A percentile compares a stretch with the other conserved stretches of the same genome.
Evolutionary conservation across 2,888 invertebrate species (phyloP).

Genomic region (Odontothrips loti): DNA sequence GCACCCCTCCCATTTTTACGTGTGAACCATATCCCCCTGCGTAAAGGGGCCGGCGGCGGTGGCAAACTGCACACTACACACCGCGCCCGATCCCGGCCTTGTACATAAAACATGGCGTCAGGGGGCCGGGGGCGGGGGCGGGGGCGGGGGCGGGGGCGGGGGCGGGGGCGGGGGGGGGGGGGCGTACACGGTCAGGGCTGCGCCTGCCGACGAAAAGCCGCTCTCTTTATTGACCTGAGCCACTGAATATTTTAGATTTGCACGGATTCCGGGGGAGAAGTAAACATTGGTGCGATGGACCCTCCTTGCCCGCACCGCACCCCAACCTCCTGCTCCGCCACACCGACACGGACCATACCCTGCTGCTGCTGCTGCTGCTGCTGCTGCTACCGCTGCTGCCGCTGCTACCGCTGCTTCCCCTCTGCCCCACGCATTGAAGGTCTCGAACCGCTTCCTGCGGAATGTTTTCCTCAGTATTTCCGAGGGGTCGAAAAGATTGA

Average conservation of each 20-base stretch:
- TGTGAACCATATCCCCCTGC: background rate
- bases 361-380: no score
- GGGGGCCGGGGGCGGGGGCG: background rate
- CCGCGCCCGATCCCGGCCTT: background rate
- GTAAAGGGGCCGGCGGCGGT: background rate
- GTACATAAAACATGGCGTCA: conserved; percentile 12
- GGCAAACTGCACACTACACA: background rate
- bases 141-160: background rate
- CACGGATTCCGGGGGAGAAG: background rate
- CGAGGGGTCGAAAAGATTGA: no score
- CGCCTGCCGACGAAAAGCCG: background rate
- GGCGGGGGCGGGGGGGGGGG: background rate
- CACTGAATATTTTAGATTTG: conserved; percentile 1
- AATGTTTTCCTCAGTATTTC: no score
- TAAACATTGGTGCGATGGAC: background rate
- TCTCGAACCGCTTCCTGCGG: no score
- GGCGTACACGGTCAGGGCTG: no score
- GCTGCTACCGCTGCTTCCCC: no score
- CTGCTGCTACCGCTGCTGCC: no score
- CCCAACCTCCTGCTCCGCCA: no score
- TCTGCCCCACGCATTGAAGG: no score
- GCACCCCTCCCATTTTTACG: background rate
- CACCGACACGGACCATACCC: no score
- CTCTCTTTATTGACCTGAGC: background rate
- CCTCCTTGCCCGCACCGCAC: background rate